Base-by-base conservation (phyloP, 2,888 invertebrate genomes). In the Mythimna vitellina region DNA sequence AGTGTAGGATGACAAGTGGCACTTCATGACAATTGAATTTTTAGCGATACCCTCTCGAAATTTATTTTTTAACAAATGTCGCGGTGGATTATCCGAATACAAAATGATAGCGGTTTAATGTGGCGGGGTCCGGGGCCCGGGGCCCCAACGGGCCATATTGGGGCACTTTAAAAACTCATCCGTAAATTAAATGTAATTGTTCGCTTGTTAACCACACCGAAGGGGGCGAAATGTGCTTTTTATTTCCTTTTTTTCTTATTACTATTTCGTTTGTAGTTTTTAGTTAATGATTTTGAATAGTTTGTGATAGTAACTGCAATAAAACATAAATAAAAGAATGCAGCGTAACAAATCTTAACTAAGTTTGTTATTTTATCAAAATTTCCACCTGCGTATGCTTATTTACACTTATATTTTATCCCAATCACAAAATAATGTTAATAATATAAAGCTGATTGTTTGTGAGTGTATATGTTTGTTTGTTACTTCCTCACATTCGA, bases 121-220 rank as follows among this genome's bases (percentile, higher is more conserved):
- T 84, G 73, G 87, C 84, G 87, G 91, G 90, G 22, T 3, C 22
- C 10, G 22, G 22, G 54, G 14, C 7, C 25, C 25, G 20, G 57
- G 57, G 57, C 38, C 76, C 73, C 58, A 77, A 77, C 42, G 42
- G 84, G 90, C 93, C 93, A 93, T 93, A 93, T 93, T 93, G 94
- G 93, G 88, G 88, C 92, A 93, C 94, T 95, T 95, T 94, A 95
- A 95, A 95, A 95, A 94, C 93, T 92, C 93, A 92, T 94, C 91
- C 88, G 92, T 93, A 94, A 96, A 96, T 96, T 96, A 96, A 96
- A 96, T 94, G 94, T 96, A 95, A 96, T 96, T 96, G 96, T 96
- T 95, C 94, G 93, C 93, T 95, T 89, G 95, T 95, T 95, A 95
- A 90, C 90, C 88, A 89, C 89, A 85, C 71, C 85, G 87, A 88